Evolutionary conservation across 2,888 invertebrate genomes (phyloP).

Genomic region (Galerucella pusilla): DNA sequence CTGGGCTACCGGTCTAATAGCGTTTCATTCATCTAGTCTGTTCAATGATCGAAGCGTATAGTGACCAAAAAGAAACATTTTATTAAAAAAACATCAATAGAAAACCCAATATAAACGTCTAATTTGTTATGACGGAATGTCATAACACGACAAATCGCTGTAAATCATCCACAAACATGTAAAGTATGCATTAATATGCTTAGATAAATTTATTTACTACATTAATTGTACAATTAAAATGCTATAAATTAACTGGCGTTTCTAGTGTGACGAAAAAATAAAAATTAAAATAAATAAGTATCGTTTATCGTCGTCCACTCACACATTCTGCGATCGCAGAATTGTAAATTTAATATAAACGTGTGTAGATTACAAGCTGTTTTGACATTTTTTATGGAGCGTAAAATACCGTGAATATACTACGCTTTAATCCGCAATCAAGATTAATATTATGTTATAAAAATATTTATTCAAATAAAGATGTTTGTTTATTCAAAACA

Average conservation of each 20-base stretch:
- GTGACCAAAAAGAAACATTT: no score
- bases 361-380: slow-evolving; percentile 50
- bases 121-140: neutral
- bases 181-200: neutral
- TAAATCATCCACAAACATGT: neutral
- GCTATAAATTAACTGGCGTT: slow-evolving; percentile 22
- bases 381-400: slow-evolving; percentile 54
- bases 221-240: slow-evolving; percentile 11
- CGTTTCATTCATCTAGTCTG: no score
- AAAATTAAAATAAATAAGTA: slow-evolving; percentile 20
- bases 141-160: neutral
- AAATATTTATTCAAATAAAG: slow-evolving; percentile 29
- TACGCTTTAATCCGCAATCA: slow-evolving; percentile 31
- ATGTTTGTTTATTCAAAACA: neutral
- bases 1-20: no score
- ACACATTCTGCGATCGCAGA: slow-evolving; percentile 22
- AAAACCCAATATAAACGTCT: neutral
- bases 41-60: no score
- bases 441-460: slow-evolving; percentile 35
- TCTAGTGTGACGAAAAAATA: slow-evolving; percentile 10
- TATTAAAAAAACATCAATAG: neutral
- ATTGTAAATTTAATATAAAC: slow-evolving; percentile 41
- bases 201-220: slow-evolving; percentile 18
- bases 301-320: slow-evolving; percentile 23
- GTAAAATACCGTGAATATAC: slow-evolving; percentile 49